A percentile compares a stretch with the other conserved stretches of the same genome.
Conservation (phyloP, 2,113 vertebrate species). For the Psophia crepitans region DNA sequence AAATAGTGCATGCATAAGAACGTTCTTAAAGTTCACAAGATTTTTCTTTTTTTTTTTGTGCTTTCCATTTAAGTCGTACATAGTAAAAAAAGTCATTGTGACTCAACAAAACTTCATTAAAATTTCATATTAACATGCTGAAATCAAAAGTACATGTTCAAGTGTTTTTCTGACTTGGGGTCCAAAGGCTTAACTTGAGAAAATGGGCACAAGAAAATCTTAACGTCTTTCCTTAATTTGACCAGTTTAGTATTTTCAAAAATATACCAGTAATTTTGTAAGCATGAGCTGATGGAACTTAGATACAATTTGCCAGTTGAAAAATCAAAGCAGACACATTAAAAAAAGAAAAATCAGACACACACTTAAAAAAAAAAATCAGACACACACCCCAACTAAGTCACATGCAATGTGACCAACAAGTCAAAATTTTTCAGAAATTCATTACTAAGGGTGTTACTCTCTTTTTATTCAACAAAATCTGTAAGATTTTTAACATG, state of each 20-base stretch:
- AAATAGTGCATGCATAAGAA: neutral
- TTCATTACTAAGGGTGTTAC: neutral
- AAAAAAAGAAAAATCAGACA: neutral
- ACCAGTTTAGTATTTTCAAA: neutral
- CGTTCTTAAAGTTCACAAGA: conserved; percentile 15
- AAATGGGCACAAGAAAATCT: neutral
- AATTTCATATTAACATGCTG: neutral
- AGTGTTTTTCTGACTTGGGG: neutral
- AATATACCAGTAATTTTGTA: neutral
- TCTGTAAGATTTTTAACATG: neutral
- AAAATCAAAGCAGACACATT: neutral
- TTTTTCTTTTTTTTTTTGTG: neutral
- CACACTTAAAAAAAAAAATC: neutral
- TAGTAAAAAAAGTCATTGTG: neutral
- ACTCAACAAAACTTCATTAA: conserved; percentile 25
- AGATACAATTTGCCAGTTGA: neutral
- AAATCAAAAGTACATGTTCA: neutral
- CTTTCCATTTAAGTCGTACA: neutral
- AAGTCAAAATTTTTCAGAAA: neutral
- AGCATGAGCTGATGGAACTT: neutral
- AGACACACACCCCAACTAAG: neutral
- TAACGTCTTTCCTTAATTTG: neutral
- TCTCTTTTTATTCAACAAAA: conserved; percentile 36
- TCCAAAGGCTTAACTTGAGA: neutral
- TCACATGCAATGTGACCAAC: neutral